Base-by-base conservation (phyloP, 23 tunicate species). In the Trididemnum miniatum region DNA sequence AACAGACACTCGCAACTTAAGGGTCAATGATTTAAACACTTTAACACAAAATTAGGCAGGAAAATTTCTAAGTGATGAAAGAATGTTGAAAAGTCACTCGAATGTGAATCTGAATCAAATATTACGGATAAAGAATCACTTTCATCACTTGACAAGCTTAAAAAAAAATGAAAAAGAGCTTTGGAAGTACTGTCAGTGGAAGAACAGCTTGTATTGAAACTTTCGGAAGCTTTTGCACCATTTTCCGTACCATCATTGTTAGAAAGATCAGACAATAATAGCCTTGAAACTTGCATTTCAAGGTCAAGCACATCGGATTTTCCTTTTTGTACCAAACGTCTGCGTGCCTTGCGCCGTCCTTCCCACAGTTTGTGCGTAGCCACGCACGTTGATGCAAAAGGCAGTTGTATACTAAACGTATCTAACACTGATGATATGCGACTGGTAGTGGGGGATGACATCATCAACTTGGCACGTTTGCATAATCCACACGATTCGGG, bases 261-360 rank as follows among this genome's bases (percentile, higher is more conserved):
- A 37, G 60, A 18, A 27, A 26, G 32, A 34, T 92, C 97, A 15
- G 97, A 78, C 25, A 92, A 77, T 0, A 92, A 76, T 52, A 92
- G 51, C 37, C 73, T 38, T 5, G 97, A 92, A 1, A 92, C 81
- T 65, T 83, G 72, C 18, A 66, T 52, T 79, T 92, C 97, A 20
- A 92, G 92, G 23, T 92, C 88, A 9, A 92, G 51, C 0, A 87
- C 24, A 31, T 92, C 97, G 12, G 82, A 59, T 67, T 69, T 62
- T 29, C 86, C 88, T 35, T 78, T 65, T 57, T 92, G 84, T 0
- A 87, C 97, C 2, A 92, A 31, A 0, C 44, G 82, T 34, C 97
- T 44, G 20, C 97, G 50, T 1, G 87, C 87, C 64, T 83, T 92
- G 36, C 97, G 69, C 18, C 97, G 71, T 26, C 97, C 97, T 65